phyloP scores from a whole-genome alignment of 2,888 invertebrate genomes.

The Stictocephala bisonia region DNA sequence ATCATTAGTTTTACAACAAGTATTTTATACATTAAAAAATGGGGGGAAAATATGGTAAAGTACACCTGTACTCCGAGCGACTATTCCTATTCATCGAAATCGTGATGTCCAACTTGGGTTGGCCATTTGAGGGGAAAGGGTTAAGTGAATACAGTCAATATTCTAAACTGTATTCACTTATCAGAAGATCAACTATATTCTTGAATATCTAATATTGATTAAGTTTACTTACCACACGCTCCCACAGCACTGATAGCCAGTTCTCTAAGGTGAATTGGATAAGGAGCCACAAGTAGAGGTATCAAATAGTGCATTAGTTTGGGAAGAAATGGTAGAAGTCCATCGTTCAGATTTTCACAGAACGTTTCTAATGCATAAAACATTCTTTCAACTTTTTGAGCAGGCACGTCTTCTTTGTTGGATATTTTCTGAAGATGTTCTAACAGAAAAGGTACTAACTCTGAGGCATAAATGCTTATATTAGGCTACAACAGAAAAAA shows the following conservation, averaged over 20 bases:
- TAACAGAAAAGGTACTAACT: constrained; percentile 79
- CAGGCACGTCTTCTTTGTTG: constrained; percentile 67
- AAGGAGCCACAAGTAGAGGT: constrained; percentile 70
- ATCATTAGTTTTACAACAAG: too few species aligned
- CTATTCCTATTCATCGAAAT: too few species aligned
- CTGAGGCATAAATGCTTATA: constrained; percentile 77
- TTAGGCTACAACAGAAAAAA: too few species aligned
- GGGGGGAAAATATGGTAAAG: too few species aligned
- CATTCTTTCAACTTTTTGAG: constrained; percentile 76
- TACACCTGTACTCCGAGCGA: too few species aligned
- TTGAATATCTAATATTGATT: too few species aligned
- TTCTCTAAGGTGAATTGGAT: constrained; percentile 73
- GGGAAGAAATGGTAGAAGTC: constrained; percentile 78
- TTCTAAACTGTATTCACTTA: too few species aligned
- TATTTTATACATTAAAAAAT: too few species aligned
- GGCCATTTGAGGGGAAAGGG: too few species aligned
- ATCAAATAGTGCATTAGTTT: constrained; percentile 77
- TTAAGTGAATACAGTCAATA: too few species aligned
- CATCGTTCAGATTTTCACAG: constrained; percentile 80
- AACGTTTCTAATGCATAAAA: constrained; percentile 85
- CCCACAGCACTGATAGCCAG: constrained; percentile 77
- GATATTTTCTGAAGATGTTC: constrained; percentile 74
- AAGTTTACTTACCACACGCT: constrained; percentile 66
- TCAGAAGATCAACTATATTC: too few species aligned
- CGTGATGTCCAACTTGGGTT: too few species aligned